These are phyloP conservation scores for Cryptosula pallasiana DNA, from an alignment of 2,888 invertebrate species.

Conservation along the genomic window DNA sequence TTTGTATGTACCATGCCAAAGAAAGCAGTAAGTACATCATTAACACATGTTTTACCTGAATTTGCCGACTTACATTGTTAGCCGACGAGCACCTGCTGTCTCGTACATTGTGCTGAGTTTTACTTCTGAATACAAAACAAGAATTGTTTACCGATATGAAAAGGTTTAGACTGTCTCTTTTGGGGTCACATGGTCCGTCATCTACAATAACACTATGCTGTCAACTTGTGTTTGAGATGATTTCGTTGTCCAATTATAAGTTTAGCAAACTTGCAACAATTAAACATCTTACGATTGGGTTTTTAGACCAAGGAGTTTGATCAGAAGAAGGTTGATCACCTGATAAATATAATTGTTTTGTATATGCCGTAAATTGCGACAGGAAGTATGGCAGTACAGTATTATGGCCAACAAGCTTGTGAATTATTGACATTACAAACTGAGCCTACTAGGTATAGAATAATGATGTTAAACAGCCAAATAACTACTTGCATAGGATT, in stretches of 20 bases:
- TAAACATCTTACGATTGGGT: too few relatives aligned
- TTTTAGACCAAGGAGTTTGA: too few relatives aligned
- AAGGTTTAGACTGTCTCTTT: neutral
- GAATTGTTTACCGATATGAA: neutral
- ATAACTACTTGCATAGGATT: too few relatives aligned
- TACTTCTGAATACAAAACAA: neutral
- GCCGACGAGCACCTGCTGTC: neutral
- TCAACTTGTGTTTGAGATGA: neutral
- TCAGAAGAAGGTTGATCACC: too few relatives aligned
- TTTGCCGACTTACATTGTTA: neutral
- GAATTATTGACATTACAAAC: too few relatives aligned
- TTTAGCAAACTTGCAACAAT: neutral
- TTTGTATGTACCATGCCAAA: neutral
- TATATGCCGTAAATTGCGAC: too few relatives aligned
- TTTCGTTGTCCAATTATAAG: neutral
- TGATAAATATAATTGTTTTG: too few relatives aligned
- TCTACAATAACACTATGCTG: neutral
- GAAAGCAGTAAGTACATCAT: neutral
- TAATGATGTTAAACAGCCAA: too few relatives aligned
- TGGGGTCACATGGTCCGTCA: neutral
- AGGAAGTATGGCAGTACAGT: too few relatives aligned
- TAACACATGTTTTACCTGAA: neutral
- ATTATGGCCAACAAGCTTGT: too few relatives aligned
- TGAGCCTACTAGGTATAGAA: too few relatives aligned
- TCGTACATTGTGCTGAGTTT: neutral